These are phyloP conservation scores for Tenualosa thibaudeaui DNA, from an alignment of 2,797 vertebrate genomes.

Conservation along the genomic window DNA sequence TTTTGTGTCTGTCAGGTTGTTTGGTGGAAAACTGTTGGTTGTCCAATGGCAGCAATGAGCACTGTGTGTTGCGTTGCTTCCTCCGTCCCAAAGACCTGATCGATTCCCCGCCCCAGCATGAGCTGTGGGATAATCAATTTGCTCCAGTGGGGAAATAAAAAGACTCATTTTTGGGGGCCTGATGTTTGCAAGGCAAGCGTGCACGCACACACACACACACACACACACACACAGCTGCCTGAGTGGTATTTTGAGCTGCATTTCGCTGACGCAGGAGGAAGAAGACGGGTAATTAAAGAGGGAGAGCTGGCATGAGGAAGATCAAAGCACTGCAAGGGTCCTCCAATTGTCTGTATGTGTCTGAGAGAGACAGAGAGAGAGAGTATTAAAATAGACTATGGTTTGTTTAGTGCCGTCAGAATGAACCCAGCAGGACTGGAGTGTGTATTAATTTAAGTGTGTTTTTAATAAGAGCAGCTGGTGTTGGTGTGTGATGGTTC, in stretches of 20 bases:
- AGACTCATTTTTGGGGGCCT: not conserved
- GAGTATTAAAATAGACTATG: not conserved
- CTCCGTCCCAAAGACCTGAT: not conserved
- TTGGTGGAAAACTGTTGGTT: not conserved
- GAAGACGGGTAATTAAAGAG: conserved; percentile 51
- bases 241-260: not conserved
- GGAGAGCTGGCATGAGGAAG: conserved; percentile 6
- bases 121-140: not conserved
- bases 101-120: not conserved
- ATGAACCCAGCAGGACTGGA: not conserved
- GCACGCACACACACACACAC: no score
- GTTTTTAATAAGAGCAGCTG: not conserved
- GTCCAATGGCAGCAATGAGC: not conserved
- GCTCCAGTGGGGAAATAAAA: not conserved
- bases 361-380: not conserved
- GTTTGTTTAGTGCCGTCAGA: not conserved
- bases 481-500: not conserved
- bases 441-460: not conserved
- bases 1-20: not conserved
- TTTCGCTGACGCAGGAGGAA: not conserved
- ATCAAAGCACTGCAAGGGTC: conserved; percentile 9
- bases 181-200: not conserved
- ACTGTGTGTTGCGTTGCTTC: not conserved
- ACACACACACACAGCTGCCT: not conserved
- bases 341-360: not conserved